Evolutionary conservation across 2,888 invertebrate genomes (phyloP).

Genomic region (Antheraea yamamai): DNA sequence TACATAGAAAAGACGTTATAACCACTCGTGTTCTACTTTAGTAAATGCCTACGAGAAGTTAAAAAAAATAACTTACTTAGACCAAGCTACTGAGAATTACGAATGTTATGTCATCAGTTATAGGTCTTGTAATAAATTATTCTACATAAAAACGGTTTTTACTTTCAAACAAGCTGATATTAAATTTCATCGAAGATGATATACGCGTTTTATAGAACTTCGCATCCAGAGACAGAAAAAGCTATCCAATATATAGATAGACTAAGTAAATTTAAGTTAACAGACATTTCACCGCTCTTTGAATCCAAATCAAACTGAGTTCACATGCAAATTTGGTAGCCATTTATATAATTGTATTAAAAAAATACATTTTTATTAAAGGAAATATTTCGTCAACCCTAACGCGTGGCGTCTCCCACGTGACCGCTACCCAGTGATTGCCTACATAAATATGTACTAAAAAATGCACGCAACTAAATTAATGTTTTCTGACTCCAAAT

Average conservation of each 20-base stretch:
- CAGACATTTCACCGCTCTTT: neutral
- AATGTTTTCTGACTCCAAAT: conserved; percentile 6
- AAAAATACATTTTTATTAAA: too few relatives aligned
- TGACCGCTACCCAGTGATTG: neutral
- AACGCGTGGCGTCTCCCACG: conserved; percentile 1
- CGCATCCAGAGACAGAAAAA: neutral
- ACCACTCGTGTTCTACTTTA: too few relatives aligned
- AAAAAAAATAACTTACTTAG: neutral
- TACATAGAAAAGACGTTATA: too few relatives aligned
- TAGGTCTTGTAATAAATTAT: neutral
- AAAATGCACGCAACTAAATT: conserved; percentile 12
- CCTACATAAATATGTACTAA: conserved; percentile 13
- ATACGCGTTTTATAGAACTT: neutral
- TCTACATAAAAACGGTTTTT: neutral
- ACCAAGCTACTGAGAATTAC: neutral
- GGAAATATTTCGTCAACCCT: neutral
- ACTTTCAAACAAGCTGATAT: neutral
- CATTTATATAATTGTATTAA: too few relatives aligned
- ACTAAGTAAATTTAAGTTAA: neutral
- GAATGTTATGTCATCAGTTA: neutral
- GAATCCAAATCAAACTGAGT: neutral
- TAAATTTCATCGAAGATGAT: neutral
- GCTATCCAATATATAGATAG: too few relatives aligned
- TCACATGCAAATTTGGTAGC: neutral
- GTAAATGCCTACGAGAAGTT: neutral